Percentiles rank a stretch among this genome's conserved stretches.
phyloP scores from a whole-genome alignment of 1,140 invertebrate genomes.

The Leptestheria dahalacensis region DNA sequence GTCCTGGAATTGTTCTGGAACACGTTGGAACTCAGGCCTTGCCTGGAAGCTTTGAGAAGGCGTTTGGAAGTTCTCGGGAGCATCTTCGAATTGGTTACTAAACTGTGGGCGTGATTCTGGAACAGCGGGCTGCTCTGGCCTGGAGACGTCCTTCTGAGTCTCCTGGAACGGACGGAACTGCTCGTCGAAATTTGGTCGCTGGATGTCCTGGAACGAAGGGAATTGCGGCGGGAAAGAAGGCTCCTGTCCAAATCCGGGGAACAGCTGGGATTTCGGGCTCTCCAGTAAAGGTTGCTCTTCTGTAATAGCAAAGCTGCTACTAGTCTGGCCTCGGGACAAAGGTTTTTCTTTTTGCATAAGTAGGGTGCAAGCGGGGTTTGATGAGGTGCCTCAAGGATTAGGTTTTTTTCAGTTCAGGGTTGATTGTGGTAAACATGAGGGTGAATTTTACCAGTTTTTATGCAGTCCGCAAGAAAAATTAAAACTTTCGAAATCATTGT shows the following conservation, averaged over 20 bases:
- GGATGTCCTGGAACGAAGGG: not conserved
- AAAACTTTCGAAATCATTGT: too few species aligned
- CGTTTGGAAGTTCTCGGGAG: not conserved
- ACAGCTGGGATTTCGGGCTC: not conserved
- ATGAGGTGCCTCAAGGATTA: too few species aligned
- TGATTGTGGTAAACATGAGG: too few species aligned
- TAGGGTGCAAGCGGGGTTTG: not conserved
- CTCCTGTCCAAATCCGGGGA: not conserved
- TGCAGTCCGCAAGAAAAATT: too few species aligned
- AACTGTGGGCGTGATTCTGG: not conserved
- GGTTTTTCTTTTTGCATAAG: not conserved
- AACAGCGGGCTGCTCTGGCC: not conserved
- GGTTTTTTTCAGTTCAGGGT: too few species aligned
- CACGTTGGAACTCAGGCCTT: not conserved
- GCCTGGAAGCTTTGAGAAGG: not conserved
- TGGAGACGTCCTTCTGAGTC: not conserved
- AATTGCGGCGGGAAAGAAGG: not conserved
- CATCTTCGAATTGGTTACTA: not conserved
- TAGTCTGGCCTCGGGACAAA: not conserved
- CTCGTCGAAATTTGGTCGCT: not conserved
- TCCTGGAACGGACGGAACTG: not conserved
- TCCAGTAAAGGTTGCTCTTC: not conserved
- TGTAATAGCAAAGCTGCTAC: not conserved
- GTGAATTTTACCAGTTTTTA: too few species aligned
- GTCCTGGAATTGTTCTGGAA: not conserved